Percentiles rank a stretch among this genome's conserved stretches.
These are phyloP conservation scores for Heliconius charithonia DNA, from an alignment of 2,888 invertebrate species.

Conservation along the genomic window DNA sequence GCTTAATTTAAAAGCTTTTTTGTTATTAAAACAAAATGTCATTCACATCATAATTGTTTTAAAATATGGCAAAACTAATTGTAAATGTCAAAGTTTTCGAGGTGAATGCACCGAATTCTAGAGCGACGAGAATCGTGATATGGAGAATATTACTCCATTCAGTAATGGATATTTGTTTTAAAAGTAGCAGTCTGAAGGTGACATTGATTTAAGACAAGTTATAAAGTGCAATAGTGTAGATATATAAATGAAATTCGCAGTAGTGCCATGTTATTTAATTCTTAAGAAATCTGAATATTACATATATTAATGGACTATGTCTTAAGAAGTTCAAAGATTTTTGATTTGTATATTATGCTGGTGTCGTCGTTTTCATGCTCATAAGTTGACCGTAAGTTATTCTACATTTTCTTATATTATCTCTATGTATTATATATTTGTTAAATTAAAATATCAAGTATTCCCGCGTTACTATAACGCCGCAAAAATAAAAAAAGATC, in stretches of 20 bases:
- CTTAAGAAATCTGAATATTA: constrained; percentile 23
- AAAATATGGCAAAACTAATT: neutral
- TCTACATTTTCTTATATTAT: neutral
- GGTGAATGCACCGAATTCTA: constrained; percentile 39
- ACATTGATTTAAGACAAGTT: constrained; percentile 42
- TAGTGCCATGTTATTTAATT: constrained; percentile 6
- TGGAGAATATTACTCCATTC: constrained; percentile 51
- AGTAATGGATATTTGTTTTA: constrained; percentile 56
- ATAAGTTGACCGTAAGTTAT: constrained; percentile 10
- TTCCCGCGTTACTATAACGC: constrained; percentile 16
- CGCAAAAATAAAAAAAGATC: neutral
- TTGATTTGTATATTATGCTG: constrained; percentile 27
- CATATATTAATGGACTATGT: constrained; percentile 20
- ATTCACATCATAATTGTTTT: neutral
- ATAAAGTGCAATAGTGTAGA: constrained; percentile 16
- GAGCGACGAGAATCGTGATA: constrained; percentile 35
- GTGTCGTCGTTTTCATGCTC: constrained; percentile 1
- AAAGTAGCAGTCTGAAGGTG: constrained; percentile 52
- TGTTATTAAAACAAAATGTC: neutral
- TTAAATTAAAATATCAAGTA: constrained; percentile 4
- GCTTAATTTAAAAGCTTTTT: neutral
- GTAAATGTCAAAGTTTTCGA: constrained; percentile 28
- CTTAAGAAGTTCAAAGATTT: neutral
- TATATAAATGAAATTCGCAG: constrained; percentile 14
- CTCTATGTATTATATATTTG: neutral